A percentile compares a stretch with the other conserved stretches of the same genome.
Conservation (phyloP, 1,140 invertebrate species). For the silkworm (Bombyx mori) region DNA sequence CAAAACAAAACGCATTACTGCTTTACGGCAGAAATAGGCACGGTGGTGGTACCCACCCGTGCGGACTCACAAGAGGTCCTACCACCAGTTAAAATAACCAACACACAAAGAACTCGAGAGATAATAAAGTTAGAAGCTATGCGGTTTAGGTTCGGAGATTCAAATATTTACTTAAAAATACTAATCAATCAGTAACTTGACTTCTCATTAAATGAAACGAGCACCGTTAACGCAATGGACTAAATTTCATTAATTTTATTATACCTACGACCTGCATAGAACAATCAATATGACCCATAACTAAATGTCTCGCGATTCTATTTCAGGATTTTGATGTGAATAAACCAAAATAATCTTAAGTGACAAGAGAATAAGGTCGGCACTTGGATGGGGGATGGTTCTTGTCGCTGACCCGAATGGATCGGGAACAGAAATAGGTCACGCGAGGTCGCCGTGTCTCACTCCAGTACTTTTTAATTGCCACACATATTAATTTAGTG, state of each 20-base stretch:
- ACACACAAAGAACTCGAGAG: no score
- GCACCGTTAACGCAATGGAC: no score
- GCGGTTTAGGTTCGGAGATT: no score
- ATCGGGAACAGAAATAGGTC: slow-evolving; percentile 40
- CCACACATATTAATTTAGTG: slow-evolving; percentile 35
- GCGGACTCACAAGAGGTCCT: no score
- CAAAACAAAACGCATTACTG: no score
- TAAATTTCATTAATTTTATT: slow-evolving; percentile 8
- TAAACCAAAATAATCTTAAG: slow-evolving; percentile 11
- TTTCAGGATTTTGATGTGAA: slow-evolving; percentile 20
- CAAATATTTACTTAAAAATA: no score
- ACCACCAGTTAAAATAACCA: no score
- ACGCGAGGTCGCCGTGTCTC: slow-evolving; percentile 31
- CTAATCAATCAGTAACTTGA: no score
- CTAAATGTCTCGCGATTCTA: slow-evolving; percentile 33
- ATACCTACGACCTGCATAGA: slow-evolving; percentile 22
- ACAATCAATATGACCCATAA: slow-evolving; percentile 30
- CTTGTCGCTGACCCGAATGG: slow-evolving; percentile 26
- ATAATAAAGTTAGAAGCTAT: no score
- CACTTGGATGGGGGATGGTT: slow-evolving; percentile 4
- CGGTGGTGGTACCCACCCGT: no score
- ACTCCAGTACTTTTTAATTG: slow-evolving; percentile 92
- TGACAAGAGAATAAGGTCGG: slow-evolving; percentile 8
- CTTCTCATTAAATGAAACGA: no score
- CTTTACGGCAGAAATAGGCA: no score